These are phyloP conservation scores for Yponomeuta sedellus DNA, from an alignment of 2,888 invertebrate genomes.

Conservation along the genomic window DNA sequence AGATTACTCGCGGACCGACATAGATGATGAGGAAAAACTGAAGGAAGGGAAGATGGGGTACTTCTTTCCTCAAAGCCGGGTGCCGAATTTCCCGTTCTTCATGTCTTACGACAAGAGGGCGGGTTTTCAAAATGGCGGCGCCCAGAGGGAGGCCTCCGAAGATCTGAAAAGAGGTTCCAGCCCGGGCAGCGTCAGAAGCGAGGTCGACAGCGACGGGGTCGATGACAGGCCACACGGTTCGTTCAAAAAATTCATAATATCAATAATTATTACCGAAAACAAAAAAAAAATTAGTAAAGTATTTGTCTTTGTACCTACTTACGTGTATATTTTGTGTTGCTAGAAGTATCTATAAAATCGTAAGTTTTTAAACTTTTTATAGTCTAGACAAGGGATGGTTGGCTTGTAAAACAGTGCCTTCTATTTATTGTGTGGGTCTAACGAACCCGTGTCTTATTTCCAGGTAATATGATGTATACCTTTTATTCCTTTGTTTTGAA, in stretches of 20 bases:
- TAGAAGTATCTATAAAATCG: no score
- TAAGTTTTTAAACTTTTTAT: no score
- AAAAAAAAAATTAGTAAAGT: no score
- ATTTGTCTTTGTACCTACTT: no score
- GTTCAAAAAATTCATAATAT: conserved; percentile 22
- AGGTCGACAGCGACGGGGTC: conserved; percentile 65
- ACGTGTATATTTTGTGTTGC: no score
- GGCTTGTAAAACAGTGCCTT: no score
- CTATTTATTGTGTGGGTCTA: no score
- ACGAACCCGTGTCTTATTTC: no score
- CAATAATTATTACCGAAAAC: no score
- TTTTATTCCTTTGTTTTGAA: no score
- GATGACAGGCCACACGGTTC: conserved; percentile 65
- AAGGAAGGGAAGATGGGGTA: conserved; percentile 55
- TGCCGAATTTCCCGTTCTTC: conserved; percentile 67
- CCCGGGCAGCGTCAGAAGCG: conserved; percentile 64
- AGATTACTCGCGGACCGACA: conserved; percentile 45
- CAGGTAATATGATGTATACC: no score
- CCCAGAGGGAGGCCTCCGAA: conserved; percentile 39
- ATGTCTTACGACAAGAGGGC: conserved; percentile 64
- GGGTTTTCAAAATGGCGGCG: conserved; percentile 37
- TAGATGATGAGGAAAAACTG: conserved; percentile 58
- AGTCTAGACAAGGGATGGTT: no score
- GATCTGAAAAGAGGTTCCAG: conserved; percentile 58
- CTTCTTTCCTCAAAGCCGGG: conserved; percentile 62